Conservation (phyloP, 1,140 invertebrate species). For the Physella acuta region DNA sequence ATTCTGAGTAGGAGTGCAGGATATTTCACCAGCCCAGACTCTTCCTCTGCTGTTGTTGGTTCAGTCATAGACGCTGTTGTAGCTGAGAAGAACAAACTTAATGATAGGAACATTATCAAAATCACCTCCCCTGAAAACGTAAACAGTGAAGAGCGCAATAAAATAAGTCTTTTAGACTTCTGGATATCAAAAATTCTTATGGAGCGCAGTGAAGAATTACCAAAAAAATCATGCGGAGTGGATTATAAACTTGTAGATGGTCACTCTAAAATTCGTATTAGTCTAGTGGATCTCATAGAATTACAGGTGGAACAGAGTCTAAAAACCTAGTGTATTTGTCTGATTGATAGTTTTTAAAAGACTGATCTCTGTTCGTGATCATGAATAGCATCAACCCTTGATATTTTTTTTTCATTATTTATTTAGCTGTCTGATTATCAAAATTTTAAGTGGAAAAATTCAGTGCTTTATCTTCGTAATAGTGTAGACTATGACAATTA, state of each 20-base stretch:
- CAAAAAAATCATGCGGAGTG: neutral
- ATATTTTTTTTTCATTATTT: no score
- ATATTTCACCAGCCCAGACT: neutral
- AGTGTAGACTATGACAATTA: no score
- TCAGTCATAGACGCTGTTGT: no score
- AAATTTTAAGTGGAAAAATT: no score
- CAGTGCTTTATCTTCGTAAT: no score
- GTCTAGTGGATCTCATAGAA: conserved; percentile 18
- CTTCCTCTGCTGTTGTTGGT: neutral
- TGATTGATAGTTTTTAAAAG: no score
- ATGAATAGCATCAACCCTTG: no score
- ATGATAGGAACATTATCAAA: no score
- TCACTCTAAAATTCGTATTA: conserved; percentile 10
- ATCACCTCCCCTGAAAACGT: neutral
- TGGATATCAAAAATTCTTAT: conserved; percentile 12
- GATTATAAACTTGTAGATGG: neutral
- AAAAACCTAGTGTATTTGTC: no score
- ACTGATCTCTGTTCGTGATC: no score
- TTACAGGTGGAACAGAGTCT: conserved; percentile 16
- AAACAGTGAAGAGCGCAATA: neutral
- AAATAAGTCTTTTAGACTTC: conserved; percentile 6
- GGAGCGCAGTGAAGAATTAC: neutral
- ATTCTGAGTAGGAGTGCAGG: neutral
- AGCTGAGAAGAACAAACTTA: neutral
- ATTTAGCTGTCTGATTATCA: no score